Evolutionary conservation across 2,888 invertebrate genomes (phyloP).

Genomic region (Eupithecia inturbata): DNA sequence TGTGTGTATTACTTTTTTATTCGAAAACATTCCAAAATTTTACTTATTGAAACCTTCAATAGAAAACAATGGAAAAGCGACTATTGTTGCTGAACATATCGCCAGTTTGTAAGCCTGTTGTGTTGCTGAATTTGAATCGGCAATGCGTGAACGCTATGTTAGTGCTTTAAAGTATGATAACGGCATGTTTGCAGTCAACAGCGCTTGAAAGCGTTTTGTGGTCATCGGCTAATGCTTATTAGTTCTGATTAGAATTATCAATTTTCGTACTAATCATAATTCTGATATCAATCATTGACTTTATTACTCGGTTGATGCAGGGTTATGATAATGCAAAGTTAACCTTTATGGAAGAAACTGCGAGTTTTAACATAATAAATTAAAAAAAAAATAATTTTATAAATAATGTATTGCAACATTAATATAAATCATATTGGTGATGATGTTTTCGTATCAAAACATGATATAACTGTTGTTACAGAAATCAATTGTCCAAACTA

Average conservation of each 20-base stretch:
- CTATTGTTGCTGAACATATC: not conserved
- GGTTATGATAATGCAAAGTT: not conserved
- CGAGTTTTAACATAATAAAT: not conserved
- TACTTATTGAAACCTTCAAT: not conserved
- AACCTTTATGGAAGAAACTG: not conserved
- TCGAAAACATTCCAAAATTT: not conserved
- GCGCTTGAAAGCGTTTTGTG: constrained; percentile 24
- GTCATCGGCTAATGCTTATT: constrained; percentile 20
- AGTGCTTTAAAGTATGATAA: constrained; percentile 28
- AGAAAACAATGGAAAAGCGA: constrained; percentile 1
- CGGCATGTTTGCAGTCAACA: constrained; percentile 25
- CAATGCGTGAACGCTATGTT: constrained; percentile 11
- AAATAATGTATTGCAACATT: too few species aligned
- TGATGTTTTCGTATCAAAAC: not conserved
- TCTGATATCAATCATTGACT: too few species aligned
- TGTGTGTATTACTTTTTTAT: not conserved
- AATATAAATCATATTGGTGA: not conserved
- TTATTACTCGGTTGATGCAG: not conserved
- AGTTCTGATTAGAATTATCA: constrained; percentile 11
- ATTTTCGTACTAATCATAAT: constrained; percentile 7
- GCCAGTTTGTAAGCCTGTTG: not conserved
- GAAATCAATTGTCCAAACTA: not conserved
- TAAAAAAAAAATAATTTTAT: too few species aligned
- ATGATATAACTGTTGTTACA: not conserved
- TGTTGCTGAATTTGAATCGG: constrained; percentile 19